phyloP scores from a whole-genome alignment of 2,113 vertebrate species.

The Ranitomeya variabilis region DNA sequence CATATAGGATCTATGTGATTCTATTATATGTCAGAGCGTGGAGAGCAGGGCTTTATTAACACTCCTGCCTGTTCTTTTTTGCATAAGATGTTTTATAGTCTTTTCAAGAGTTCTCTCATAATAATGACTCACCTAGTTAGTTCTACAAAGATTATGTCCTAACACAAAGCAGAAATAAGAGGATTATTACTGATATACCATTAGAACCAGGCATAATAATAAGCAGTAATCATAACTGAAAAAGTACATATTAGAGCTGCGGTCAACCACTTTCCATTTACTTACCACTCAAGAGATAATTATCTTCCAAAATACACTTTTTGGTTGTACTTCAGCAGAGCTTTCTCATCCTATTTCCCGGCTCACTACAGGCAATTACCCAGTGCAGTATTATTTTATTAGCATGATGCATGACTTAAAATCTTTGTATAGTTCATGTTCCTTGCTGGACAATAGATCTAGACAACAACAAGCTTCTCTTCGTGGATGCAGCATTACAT shows the following conservation, averaged over 20 bases:
- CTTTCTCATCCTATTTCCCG: neutral
- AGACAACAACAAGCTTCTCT: too few species aligned
- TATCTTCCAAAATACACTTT: neutral
- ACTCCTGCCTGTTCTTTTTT: conserved; percentile 36
- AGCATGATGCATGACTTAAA: neutral
- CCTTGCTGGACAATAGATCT: neutral
- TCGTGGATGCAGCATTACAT: too few species aligned
- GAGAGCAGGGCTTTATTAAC: conserved; percentile 37
- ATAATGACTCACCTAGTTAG: conserved; percentile 34
- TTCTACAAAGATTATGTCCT: conserved; percentile 26
- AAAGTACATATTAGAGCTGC: conserved; percentile 19
- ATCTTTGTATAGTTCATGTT: neutral
- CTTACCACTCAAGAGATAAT: neutral
- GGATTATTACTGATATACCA: conserved; percentile 7
- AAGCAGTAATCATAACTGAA: conserved; percentile 24
- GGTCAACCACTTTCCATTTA: conserved; percentile 27
- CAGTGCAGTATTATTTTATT: neutral
- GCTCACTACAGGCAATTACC: neutral
- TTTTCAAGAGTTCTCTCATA: conserved; percentile 1
- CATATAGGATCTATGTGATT: conserved; percentile 28
- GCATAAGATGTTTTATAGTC: conserved; percentile 36
- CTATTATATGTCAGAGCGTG: conserved; percentile 16
- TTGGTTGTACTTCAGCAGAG: neutral
- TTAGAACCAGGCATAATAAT: conserved; percentile 6
- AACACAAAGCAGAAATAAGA: neutral